A percentile compares a stretch with the other conserved stretches of the same genome.
Conservation (phyloP, 2,113 vertebrate species). For the Gymnocephalus cernua region DNA sequence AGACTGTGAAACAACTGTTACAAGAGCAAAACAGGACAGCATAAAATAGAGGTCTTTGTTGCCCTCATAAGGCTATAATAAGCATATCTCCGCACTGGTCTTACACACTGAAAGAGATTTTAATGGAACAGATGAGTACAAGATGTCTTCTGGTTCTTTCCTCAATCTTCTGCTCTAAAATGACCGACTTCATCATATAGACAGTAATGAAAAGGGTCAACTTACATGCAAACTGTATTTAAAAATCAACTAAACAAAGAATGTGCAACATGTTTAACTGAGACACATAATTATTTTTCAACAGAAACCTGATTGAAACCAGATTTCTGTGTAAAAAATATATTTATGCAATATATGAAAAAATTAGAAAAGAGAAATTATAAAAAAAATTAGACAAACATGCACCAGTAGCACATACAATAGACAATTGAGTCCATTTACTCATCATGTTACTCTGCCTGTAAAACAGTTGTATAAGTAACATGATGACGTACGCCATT, state of each 20-base stretch:
- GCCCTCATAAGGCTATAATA: constrained; percentile 19
- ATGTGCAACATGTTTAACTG: background rate
- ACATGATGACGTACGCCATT: background rate
- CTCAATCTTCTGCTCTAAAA: background rate
- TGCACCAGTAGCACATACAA: background rate
- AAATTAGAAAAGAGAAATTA: no score
- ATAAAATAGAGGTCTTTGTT: constrained; percentile 26
- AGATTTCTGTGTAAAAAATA: background rate
- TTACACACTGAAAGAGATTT: constrained; percentile 23
- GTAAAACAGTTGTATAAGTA: background rate
- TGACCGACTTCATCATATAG: background rate
- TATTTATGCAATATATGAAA: background rate
- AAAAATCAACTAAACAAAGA: background rate
- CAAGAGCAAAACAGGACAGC: constrained; percentile 2
- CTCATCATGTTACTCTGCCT: background rate
- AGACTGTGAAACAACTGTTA: background rate
- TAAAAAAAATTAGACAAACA: background rate
- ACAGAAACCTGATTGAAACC: background rate
- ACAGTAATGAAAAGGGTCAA: constrained; percentile 4
- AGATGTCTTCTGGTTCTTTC: constrained; percentile 5
- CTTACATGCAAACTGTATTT: constrained; percentile 4
- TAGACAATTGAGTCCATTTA: no score
- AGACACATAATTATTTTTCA: background rate
- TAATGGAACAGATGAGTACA: constrained; percentile 11
- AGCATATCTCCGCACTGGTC: constrained; percentile 9